These are phyloP conservation scores for Catagonus wagneri DNA, from an alignment of 2,113 vertebrate genomes.

Conservation along the genomic window DNA sequence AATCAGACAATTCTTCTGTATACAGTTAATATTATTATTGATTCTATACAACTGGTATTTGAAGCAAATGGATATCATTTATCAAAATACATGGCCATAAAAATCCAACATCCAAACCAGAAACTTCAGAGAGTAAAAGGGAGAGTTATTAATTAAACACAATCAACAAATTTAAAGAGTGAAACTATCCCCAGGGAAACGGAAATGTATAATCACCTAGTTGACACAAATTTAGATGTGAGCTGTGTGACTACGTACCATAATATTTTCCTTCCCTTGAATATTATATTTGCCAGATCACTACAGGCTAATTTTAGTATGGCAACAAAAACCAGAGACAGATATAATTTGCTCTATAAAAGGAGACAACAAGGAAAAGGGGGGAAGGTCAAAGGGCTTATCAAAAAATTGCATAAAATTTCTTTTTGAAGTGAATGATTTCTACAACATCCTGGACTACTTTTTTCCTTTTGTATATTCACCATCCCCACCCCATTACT, in stretches of 20 bases:
- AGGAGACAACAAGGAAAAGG: background rate
- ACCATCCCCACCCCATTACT: background rate
- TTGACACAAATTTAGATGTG: background rate
- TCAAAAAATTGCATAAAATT: background rate
- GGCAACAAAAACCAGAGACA: conserved; percentile 48
- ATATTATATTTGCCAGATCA: background rate
- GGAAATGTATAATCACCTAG: background rate
- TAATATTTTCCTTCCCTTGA: background rate
- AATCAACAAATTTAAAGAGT: background rate
- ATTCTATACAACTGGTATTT: background rate
- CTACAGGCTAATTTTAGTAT: conserved; percentile 33
- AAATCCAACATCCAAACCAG: background rate
- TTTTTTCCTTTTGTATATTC: background rate
- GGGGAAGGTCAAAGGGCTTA: background rate
- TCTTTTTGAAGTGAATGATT: background rate
- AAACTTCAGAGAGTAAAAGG: background rate
- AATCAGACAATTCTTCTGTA: background rate
- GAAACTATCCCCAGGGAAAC: background rate
- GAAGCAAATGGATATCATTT: conserved; percentile 34
- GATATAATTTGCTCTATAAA: conserved; percentile 17
- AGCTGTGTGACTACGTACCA: background rate
- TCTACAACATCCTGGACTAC: background rate
- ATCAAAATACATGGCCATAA: conserved; percentile 15
- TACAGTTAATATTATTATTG: background rate
- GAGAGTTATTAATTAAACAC: background rate